These are phyloP conservation scores for Eulemur albifrons DNA, from an alignment of 2,797 vertebrate genomes.

Conservation along the genomic window DNA sequence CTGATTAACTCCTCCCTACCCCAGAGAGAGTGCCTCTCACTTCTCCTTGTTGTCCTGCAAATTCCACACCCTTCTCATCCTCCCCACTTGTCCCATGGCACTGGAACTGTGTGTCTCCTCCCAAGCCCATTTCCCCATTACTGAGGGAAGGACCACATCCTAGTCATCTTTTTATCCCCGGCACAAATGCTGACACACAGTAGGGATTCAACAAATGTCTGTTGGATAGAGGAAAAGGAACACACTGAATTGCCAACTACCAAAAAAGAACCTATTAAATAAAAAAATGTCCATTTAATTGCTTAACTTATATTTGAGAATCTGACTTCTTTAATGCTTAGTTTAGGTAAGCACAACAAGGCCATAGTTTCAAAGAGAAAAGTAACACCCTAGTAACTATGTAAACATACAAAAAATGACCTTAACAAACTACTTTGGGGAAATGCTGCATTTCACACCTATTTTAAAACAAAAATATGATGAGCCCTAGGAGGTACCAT, in stretches of 20 bases:
- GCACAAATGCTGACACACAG: not conserved
- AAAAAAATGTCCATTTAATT: not conserved
- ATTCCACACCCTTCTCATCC: not conserved
- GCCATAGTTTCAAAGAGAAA: not conserved
- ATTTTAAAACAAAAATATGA: constrained; percentile 49
- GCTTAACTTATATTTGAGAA: not conserved
- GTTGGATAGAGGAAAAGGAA: not conserved
- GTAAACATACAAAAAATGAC: not conserved
- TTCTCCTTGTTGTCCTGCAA: too few species aligned
- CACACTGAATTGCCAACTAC: not conserved
- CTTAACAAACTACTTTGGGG: constrained; percentile 14
- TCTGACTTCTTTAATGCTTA: not conserved
- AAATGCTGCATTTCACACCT: constrained; percentile 15
- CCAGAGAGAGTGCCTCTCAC: not conserved
- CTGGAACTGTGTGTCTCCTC: not conserved
- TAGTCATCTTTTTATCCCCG: not conserved
- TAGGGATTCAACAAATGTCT: not conserved
- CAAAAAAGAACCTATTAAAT: not conserved
- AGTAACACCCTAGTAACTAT: not conserved
- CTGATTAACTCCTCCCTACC: not conserved
- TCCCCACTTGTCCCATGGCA: not conserved
- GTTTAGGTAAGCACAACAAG: not conserved
- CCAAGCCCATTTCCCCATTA: not conserved
- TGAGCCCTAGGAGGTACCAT: not conserved
- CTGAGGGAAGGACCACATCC: not conserved